Base-by-base conservation (phyloP, 2,113 vertebrate species). In the Perca schrenkii region DNA sequence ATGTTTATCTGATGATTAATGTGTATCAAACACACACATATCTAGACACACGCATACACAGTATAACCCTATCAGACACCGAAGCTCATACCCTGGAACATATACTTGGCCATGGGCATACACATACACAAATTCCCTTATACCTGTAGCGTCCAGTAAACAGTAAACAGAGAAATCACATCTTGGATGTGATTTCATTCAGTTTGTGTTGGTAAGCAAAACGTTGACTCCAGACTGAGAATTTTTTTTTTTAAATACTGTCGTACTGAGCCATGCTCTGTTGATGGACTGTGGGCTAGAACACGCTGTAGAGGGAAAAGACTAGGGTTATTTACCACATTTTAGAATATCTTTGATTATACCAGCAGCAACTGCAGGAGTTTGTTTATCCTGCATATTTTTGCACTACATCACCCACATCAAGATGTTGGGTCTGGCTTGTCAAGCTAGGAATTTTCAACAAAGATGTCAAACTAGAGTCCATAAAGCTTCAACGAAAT, bases 1-100 rank as follows among this genome's bases (percentile, higher is more conserved):
- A 92, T 90, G 83, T 86, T 92, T 82, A 85, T 56, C 74, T 80
- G 74, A 46, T 90, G 85, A 92, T 91, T 85, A 86, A 91, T 91
- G 88, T 88, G 91, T 73, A 83, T 47, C 82, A 72, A 62, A 75
- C 70, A 67, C 49, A 67, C 63, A 56, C 47, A 69, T 14, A 65
- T 47, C 49, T 64, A 75, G 75, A 67, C 47, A 62, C 43, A 66
- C 8, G 66, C 54, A 84, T 31, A 74, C 25, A 52, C 50, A 72
- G 36, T 57, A 60, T 66, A 78, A 85, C 47, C 17, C 25, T 6
- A 62, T 12, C 22, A 69, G 56, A 80, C 64, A 62, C 28, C 64
- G 62, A 78, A 65, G 53, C 25, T 2, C 54, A 49, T 16, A 68
- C 21, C 15, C n/a, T 68, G 54, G 57, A 46, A 81, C 21, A 19